A percentile compares a stretch with the other conserved stretches of the same genome.
These are phyloP conservation scores for Mylabris sibirica DNA, from an alignment of 2,888 invertebrate species.

Conservation along the genomic window DNA sequence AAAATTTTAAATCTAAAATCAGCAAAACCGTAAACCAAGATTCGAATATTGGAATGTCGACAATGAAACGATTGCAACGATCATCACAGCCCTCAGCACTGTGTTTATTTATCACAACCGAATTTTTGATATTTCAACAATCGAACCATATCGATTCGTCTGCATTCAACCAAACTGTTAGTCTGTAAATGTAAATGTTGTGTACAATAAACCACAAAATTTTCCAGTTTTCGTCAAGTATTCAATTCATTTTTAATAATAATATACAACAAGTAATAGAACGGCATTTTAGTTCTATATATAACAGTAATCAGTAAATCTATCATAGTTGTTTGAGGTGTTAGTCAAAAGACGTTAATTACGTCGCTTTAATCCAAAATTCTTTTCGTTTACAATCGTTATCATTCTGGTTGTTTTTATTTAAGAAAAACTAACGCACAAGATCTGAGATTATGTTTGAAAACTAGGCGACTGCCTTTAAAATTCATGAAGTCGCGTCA, in stretches of 20 bases:
- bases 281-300: neutral
- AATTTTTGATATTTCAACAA: conserved; percentile 5
- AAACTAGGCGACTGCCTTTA: conserved; percentile 1
- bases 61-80: conserved; percentile 8
- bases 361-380: conserved; percentile 4
- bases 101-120: conserved; percentile 1
- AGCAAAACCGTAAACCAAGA: conserved; percentile 15
- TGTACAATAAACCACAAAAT: neutral
- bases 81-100: conserved; percentile 5
- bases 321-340: neutral
- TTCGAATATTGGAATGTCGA: conserved; percentile 15
- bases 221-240: conserved; percentile 13
- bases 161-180: neutral
- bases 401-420: conserved; percentile 1
- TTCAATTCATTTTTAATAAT: neutral
- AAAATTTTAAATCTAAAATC: conserved; percentile 17
- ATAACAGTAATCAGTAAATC: neutral
- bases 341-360: conserved; percentile 4
- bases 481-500: conserved; percentile 13
- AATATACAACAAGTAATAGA: neutral
- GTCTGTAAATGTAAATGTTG: neutral
- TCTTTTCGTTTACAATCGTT: neutral
- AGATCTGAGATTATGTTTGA: conserved; percentile 1
- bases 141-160: neutral
- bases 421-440: neutral